Evolutionary conservation across 2,888 invertebrate species (phyloP), one percentile per base, ranked within the genome.

Genomic region (Ormia ochracea): DNA sequence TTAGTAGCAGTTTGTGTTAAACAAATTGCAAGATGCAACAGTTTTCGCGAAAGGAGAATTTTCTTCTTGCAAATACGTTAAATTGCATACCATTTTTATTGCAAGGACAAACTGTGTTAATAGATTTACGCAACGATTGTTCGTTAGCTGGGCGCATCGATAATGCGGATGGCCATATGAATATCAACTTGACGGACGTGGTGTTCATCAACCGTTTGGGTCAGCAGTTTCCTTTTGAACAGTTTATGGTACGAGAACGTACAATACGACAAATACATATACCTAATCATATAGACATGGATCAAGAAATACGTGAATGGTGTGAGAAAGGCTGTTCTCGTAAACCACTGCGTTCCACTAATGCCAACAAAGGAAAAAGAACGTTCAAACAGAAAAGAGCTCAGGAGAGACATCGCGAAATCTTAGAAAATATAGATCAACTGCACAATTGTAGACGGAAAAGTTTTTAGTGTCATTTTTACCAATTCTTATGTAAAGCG

Each of bases 181-280:
- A 88, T 31, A 85, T 89, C 4, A 85, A 85, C 23, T 78, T 90
- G 33, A 78, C 78, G 0, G 81, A 88, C 48, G 89, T 82, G 0
- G 89, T 90, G 2, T 87, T 88, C 38, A 88, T 90, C 6, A 88
- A 90, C 81, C 87, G 88, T 3, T 85, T 88, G 76, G 87, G 87
- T 0, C 78, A 83, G 1, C 86, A 87, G 14, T 87, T 88, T 83
- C 82, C 84, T 0, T 89, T 89, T n/a, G 89, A 89, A 45, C 81
- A 88, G 36, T 88, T 88, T 59, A 85, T 88, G 83, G 84, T 89
- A 12, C 85, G 86, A 3, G 85, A 85, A 68, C 86, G 89, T 14
- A 86, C 85, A 78, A 87, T 90, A 12, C 85, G 89, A 0, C 85
- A 88, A 80, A 84, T 90, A 12, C 88, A 89, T 61, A 82, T 90